Conservation (phyloP, 2,113 vertebrate species). For the Probosciger aterrimus region DNA sequence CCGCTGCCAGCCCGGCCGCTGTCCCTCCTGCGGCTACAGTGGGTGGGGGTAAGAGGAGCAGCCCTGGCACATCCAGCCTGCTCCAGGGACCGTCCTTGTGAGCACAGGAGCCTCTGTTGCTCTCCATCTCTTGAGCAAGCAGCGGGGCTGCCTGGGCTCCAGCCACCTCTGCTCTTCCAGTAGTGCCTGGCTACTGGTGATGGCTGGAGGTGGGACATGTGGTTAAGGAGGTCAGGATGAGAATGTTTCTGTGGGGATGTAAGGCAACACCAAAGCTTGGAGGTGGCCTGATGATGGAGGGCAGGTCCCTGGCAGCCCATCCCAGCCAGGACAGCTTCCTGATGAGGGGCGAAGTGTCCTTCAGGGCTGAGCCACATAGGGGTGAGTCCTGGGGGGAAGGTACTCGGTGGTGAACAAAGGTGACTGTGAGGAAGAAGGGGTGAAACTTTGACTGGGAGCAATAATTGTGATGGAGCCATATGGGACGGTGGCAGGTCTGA, state of each 20-base stretch:
- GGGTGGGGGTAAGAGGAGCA: neutral
- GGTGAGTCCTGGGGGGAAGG: neutral
- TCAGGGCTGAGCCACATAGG: neutral
- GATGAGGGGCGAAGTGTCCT: neutral
- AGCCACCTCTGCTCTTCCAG: neutral
- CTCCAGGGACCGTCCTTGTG: too few species aligned
- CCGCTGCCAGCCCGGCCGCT: neutral
- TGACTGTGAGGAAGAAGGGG: neutral
- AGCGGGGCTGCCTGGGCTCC: neutral
- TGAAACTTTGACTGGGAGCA: neutral
- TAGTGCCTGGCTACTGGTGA: neutral
- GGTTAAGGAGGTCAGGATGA: neutral
- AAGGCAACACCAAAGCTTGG: neutral
- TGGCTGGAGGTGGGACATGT: neutral
- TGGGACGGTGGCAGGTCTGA: neutral
- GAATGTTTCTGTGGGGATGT: too few species aligned
- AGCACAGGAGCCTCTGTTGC: neutral
- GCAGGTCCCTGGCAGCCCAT: neutral
- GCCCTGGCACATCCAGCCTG: too few species aligned
- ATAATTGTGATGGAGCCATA: neutral
- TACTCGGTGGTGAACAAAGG: neutral
- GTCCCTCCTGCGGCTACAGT: too few species aligned
- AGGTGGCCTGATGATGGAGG: too few species aligned
- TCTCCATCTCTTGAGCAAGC: neutral
- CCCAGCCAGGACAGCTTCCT: neutral